phyloP scores from a whole-genome alignment of 2,113 vertebrate genomes.

The Dipodomys spectabilis region DNA sequence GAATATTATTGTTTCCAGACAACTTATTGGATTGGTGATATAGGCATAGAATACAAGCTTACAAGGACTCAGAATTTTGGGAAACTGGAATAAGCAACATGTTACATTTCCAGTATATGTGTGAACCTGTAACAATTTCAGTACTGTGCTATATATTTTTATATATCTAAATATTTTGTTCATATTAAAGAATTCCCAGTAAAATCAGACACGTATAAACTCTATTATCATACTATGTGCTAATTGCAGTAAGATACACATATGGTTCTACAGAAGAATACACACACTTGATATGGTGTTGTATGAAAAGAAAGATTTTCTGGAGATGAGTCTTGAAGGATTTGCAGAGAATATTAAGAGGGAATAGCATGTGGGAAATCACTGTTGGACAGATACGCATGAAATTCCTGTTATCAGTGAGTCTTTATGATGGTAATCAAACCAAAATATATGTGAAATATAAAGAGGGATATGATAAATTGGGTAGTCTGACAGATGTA shows the following conservation, averaged over 20 bases:
- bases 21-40: neutral
- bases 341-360: slow-evolving; percentile 12
- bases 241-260: neutral
- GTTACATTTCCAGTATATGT: neutral
- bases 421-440: neutral
- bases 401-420: neutral
- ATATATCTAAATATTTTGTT: neutral
- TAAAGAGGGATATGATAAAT: neutral
- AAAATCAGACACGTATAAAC: slow-evolving; percentile 3
- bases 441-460: neutral
- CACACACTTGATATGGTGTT: neutral
- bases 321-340: neutral
- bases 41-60: neutral
- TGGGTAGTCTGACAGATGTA: neutral
- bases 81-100: slow-evolving; percentile 18
- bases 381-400: neutral
- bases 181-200: neutral
- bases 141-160: neutral
- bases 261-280: neutral
- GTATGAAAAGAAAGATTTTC: neutral
- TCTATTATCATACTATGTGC: neutral
- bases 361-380: neutral
- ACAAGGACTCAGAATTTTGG: neutral
- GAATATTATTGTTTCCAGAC: neutral
- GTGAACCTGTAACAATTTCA: neutral